Base-by-base conservation (phyloP, 2,888 invertebrate species). In the Sinohyriopsis cumingii region DNA sequence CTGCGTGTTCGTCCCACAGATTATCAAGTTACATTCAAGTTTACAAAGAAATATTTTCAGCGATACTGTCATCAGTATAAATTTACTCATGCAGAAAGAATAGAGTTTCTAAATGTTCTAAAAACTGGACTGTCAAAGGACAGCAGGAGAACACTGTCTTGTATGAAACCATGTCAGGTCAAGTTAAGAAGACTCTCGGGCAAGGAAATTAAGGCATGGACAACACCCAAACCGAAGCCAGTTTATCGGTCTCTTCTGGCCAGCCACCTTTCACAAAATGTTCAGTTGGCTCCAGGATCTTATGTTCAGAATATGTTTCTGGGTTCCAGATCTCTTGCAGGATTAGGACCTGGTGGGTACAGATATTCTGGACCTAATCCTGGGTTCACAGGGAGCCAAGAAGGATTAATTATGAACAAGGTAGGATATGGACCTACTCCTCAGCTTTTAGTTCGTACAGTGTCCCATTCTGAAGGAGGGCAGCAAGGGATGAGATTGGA, bases 1-100 rank as follows among this genome's bases (percentile, higher is more conserved):
- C 69, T 85, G 33, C 63, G 85, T 45, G 67, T 78, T 69, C 67
- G 84, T 28, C 77, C 77, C 0, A 69, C 69, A 20, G 80, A 82
- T 33, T 81, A 67, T 28, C 82, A 80, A 53, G 67, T 82, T 12
- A 84, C 81, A 1, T 83, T 77, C 71, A 77, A 72, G 60, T 79
- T 77, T 45, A 81, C 73, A 45, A 83, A 82, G 60, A 75, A 75
- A 59, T 76, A 79, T 59, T 69, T 76, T 0, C 70, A 76, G 20
- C 79, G 69, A 20, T 78, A 77, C 73, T 75, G 67, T 45, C 83
- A 85, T 71, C 73, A 68, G 59, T 84, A 79, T 69, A 85, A 84
- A 66, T 85, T 85, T 61, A 79, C 78, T 67, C 72, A 67, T 55
- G 71, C 57, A 19, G 79, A 84, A 55, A 69, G 65, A 55, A 12